phyloP scores from a whole-genome alignment of 2,797 vertebrate species.

The Cossypha caffra region DNA sequence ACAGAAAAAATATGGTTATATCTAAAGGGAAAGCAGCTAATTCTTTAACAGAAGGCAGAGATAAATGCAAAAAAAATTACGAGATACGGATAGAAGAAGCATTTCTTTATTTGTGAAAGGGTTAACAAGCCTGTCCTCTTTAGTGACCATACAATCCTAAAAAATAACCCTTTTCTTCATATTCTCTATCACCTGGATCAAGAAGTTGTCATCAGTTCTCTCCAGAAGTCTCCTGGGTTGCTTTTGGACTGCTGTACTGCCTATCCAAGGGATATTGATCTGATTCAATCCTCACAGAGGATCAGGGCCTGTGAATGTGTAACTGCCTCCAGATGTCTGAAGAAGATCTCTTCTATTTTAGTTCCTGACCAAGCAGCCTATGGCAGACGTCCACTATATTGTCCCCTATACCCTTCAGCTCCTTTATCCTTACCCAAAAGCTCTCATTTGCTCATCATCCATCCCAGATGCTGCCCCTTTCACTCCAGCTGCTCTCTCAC shows the following conservation, averaged over 20 bases:
- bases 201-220: neutral
- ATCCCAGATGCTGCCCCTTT: neutral
- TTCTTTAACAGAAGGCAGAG: neutral
- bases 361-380: neutral
- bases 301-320: neutral
- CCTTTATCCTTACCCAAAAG: neutral
- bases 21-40: neutral
- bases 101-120: neutral
- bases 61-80: neutral
- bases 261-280: fast-evolving
- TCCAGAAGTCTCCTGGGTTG: neutral
- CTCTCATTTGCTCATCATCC: neutral
- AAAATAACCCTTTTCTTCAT: neutral
- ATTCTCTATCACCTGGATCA: neutral
- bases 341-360: neutral
- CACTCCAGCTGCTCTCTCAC: neutral
- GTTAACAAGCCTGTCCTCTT: neutral
- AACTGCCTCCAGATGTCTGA: neutral
- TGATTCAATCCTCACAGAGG: neutral
- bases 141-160: neutral
- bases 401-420: neutral
- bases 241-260: neutral
- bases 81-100: neutral
- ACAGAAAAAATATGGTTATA: neutral
- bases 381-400: neutral